Evolutionary conservation across 92 coral and sea anemone species (phyloP).

Genomic region (Zoanthus gigantus): DNA sequence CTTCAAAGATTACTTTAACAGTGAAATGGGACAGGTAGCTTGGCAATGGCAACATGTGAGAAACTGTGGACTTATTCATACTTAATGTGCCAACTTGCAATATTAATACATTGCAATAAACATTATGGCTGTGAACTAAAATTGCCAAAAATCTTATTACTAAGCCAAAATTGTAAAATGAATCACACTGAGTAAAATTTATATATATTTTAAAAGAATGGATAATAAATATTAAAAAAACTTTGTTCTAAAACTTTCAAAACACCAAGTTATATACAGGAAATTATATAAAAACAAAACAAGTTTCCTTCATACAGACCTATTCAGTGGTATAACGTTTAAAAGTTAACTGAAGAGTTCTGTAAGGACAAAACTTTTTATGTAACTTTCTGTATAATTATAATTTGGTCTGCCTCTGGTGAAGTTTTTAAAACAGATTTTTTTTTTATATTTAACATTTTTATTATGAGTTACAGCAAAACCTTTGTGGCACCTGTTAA

Average conservation of each 20-base stretch:
- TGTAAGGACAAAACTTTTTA: background rate
- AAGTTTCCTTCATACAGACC: background rate
- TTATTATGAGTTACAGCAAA: background rate
- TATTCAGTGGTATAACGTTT: background rate
- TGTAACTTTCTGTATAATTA: background rate
- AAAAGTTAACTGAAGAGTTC: background rate
- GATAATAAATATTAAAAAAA: too few species aligned
- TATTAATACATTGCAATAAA: slow-evolving; percentile 5
- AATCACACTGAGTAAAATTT: background rate
- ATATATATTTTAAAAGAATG: too few species aligned
- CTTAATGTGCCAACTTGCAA: slow-evolving; percentile 12
- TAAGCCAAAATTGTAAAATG: background rate
- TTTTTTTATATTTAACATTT: background rate
- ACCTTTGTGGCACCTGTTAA: too few species aligned
- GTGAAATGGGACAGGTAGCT: slow-evolving; percentile 46
- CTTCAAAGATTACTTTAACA: slow-evolving; percentile 39
- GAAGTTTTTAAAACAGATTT: background rate
- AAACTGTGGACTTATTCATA: slow-evolving; percentile 37
- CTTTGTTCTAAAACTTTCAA: background rate
- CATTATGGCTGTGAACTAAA: slow-evolving; percentile 11
- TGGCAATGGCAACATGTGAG: slow-evolving; percentile 47
- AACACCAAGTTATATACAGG: background rate
- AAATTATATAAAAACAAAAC: background rate
- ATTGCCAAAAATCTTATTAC: background rate
- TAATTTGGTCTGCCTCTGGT: background rate